Percentiles rank a stretch among this genome's conserved stretches.
phyloP scores from a whole-genome alignment of 2,113 vertebrate species.

The Nestor notabilis region DNA sequence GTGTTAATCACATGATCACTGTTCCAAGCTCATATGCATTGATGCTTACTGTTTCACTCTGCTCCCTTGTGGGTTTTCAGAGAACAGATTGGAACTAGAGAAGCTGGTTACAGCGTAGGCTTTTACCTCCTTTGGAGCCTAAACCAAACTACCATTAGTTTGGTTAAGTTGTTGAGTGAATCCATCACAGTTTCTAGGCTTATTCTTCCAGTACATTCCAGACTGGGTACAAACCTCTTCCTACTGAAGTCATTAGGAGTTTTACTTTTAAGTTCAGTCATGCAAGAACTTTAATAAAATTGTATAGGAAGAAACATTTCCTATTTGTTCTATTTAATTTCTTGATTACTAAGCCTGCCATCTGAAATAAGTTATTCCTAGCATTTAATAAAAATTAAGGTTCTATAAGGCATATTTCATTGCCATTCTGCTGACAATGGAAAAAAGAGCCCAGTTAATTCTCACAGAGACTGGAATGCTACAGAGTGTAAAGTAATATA shows the following conservation, averaged over 20 bases:
- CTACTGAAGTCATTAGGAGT: background rate
- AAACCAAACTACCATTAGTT: background rate
- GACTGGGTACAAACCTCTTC: background rate
- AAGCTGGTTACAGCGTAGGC: background rate
- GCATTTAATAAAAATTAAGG: background rate
- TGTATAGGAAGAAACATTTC: background rate
- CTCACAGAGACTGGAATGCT: background rate
- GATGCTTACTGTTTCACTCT: accelerated
- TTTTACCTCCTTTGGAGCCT: background rate
- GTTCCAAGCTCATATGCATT: background rate
- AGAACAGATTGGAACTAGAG: background rate
- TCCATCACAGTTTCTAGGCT: background rate
- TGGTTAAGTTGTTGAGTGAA: background rate
- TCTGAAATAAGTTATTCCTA: background rate
- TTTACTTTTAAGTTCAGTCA: background rate
- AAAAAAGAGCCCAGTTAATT: background rate
- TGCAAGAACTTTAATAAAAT: background rate
- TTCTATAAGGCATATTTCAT: background rate
- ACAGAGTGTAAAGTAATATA: background rate
- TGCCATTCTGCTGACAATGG: background rate
- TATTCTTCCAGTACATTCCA: background rate
- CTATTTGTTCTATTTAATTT: background rate
- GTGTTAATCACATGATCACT: accelerated
- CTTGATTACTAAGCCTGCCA: background rate
- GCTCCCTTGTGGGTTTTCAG: background rate